Evolutionary conservation across 2,888 invertebrate genomes (phyloP).

Genomic region (Lepidochrysops patricia): DNA sequence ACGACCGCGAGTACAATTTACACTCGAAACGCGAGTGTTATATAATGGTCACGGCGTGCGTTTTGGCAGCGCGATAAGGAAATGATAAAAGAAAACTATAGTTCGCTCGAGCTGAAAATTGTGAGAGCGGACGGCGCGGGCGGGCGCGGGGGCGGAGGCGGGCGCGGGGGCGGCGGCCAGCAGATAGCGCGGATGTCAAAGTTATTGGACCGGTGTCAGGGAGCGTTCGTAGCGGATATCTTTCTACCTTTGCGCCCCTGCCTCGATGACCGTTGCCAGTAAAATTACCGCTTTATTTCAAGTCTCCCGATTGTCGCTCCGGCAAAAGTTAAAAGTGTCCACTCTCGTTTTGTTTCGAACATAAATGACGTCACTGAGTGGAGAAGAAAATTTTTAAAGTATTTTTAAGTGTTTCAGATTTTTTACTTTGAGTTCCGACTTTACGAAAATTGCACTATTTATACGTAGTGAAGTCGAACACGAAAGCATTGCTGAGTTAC

Average conservation of each 20-base stretch:
- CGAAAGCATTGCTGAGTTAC: not conserved
- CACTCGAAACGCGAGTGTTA: slow-evolving; percentile 66
- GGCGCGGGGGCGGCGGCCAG: slow-evolving; percentile 19
- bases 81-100: slow-evolving; percentile 73
- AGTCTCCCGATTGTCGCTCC: slow-evolving; percentile 18
- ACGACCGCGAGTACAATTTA: slow-evolving; percentile 42
- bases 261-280: slow-evolving; percentile 32
- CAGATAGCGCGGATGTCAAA: slow-evolving; percentile 45
- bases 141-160: slow-evolving; percentile 31
- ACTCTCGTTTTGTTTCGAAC: slow-evolving; percentile 4
- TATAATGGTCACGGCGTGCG: slow-evolving; percentile 68
- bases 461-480: not conserved
- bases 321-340: slow-evolving; percentile 16
- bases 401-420: slow-evolving; percentile 5
- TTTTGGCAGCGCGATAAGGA: slow-evolving; percentile 74
- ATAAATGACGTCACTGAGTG: slow-evolving; percentile 11
- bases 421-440: not conserved
- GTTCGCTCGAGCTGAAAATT: slow-evolving; percentile 63
- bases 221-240: slow-evolving; percentile 52
- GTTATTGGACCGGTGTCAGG: slow-evolving; percentile 67
- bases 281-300: slow-evolving; percentile 26
- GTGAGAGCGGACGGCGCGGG: slow-evolving; percentile 35
- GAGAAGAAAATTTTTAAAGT: slow-evolving; percentile 7
- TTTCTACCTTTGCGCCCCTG: slow-evolving; percentile 46
- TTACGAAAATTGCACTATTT: not conserved